Evolutionary conservation across 1,140 invertebrate genomes (phyloP).

Genomic region (Elymnias hypermnestra): DNA sequence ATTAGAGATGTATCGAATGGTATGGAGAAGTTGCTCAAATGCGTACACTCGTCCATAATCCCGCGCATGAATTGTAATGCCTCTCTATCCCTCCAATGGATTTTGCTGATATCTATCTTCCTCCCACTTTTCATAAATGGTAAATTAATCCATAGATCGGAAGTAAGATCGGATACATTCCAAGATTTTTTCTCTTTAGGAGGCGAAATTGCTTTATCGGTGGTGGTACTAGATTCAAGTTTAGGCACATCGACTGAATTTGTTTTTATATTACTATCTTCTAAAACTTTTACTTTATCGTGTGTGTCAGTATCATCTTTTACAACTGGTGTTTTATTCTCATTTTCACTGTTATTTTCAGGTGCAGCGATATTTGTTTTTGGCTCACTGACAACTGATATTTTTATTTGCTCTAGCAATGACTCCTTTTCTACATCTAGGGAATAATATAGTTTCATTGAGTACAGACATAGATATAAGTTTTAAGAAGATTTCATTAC

Average conservation of each 20-base stretch:
- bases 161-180: slow-evolving; percentile 58
- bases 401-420: neutral
- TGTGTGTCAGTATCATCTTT: neutral
- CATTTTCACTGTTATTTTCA: neutral
- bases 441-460: neutral
- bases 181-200: slow-evolving; percentile 44
- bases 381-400: neutral
- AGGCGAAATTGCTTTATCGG: neutral
- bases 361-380: neutral
- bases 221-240: too few species aligned
- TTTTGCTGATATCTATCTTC: slow-evolving; percentile 75
- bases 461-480: too few species aligned
- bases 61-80: slow-evolving; percentile 96
- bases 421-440: neutral
- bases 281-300: neutral
- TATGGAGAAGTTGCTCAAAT: slow-evolving; percentile 93
- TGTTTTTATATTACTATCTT: neutral
- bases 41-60: slow-evolving; percentile 99
- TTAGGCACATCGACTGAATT: too few species aligned
- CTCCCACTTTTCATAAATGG: slow-evolving; percentile 56
- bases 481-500: neutral
- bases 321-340: neutral
- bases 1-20: slow-evolving; percentile 91
- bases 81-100: slow-evolving; percentile 82
- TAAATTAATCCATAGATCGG: slow-evolving; percentile 55